Base-by-base conservation (phyloP, 2,113 vertebrate species). In the Onychostoma macrolepis region DNA sequence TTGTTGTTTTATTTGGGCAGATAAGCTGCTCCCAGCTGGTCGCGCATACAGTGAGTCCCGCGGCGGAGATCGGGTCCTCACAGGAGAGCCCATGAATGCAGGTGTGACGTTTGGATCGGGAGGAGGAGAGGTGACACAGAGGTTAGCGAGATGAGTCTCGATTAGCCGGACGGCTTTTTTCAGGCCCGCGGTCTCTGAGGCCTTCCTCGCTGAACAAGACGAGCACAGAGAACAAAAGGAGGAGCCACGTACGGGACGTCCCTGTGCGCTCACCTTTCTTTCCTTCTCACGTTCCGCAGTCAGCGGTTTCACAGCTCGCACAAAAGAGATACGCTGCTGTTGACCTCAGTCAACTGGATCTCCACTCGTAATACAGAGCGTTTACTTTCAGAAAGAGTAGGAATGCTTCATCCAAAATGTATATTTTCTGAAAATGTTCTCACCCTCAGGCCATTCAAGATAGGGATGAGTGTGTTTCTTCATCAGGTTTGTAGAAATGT, bases 141-240 rank as follows among this genome's bases (percentile, higher is more conserved):
- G 81, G 81, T 83, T 30, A 83, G 43, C 5, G 63, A 83, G 81
- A 83, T 83, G 81, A 83, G 65, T 11, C 80, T 24, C 63, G 56
- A 56, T 74, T 77, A 85, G 50, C 78, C 56, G 45, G 61, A 87
- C 21, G 75, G 41, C 28, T 82, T 91, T 88, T 90, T 33, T 92
- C 89, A 58, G 53, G 78, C 33, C 53, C 87, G 28, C 53, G 21
- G 69, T 77, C 90, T 90, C 90, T 87, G 85, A 92, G 86, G 67
- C 26, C 86, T 83, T 88, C 85, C 80, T 58, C 67, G 65, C 72
- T 88, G 74, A 91, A 92, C 75, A 61, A 91, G 90, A 74, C 36
- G 71, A 74, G 71, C 36, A 12, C 71, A 6, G 36, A 90, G 91
- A 92, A 84, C 88, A 80, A 80, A 65, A 69, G 80, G 89, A 89